These are phyloP conservation scores for Scortum barcoo DNA, from an alignment of 2,113 vertebrate species.

Conservation along the genomic window DNA sequence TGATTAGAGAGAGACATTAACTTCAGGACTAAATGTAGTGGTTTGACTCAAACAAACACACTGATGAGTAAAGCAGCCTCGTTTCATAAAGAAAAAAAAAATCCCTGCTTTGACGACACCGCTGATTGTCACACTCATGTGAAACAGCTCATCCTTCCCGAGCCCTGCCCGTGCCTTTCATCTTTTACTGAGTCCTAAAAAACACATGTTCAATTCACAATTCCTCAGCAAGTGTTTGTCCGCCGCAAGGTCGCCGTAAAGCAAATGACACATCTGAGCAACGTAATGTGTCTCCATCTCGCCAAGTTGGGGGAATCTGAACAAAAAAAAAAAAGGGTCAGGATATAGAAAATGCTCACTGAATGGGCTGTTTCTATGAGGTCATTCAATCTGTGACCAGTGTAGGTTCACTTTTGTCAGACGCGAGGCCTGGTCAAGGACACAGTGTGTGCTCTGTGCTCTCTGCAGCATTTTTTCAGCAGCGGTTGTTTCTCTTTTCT, in stretches of 20 bases:
- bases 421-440: slow-evolving; percentile 50
- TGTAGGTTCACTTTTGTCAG: slow-evolving; percentile 26
- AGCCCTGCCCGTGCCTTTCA: slow-evolving; percentile 73
- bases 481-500: neutral
- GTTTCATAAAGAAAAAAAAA: neutral
- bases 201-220: slow-evolving; percentile 81
- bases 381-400: slow-evolving; percentile 4
- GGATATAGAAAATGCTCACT: slow-evolving; percentile 14
- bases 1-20: neutral
- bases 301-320: too few species aligned
- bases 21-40: neutral
- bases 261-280: slow-evolving; percentile 59
- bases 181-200: slow-evolving; percentile 81
- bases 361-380: slow-evolving; percentile 24
- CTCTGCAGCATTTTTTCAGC: neutral
- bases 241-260: slow-evolving; percentile 69
- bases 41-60: neutral
- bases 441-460: neutral
- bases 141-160: slow-evolving; percentile 70
- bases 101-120: slow-evolving; percentile 44
- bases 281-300: slow-evolving; percentile 3
- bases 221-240: slow-evolving; percentile 75
- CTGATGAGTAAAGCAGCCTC: neutral
- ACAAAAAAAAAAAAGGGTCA: neutral
- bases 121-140: slow-evolving; percentile 65